These are phyloP conservation scores for Drosophila tripunctata DNA, from an alignment of 2,888 invertebrate genomes.

Conservation along the genomic window DNA sequence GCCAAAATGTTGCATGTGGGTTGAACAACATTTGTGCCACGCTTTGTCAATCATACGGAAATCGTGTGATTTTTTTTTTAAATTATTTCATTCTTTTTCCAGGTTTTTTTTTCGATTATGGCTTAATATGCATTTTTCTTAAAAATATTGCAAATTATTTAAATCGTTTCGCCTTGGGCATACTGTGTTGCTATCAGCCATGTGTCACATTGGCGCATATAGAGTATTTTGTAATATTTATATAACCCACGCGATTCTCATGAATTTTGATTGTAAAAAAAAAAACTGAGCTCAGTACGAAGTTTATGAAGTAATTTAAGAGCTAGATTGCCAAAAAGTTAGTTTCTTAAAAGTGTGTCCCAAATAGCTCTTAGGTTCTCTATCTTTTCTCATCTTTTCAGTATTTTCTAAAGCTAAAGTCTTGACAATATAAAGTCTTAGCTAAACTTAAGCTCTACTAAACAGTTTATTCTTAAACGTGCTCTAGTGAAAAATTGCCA, in stretches of 20 bases:
- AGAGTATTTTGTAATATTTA: constrained; percentile 6
- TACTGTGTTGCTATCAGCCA: constrained; percentile 4
- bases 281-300: background rate
- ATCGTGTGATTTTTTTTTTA: constrained; percentile 36
- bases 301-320: no score
- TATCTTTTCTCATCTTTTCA: no score
- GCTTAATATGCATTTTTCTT: constrained; percentile 13
- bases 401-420: no score
- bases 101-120: background rate
- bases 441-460: no score
- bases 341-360: no score
- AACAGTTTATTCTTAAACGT: no score
- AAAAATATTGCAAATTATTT: background rate
- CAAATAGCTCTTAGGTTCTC: no score
- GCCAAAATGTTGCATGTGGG: constrained; percentile 44
- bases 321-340: background rate
- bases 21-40: constrained; percentile 25
- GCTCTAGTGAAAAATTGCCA: no score
- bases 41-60: constrained; percentile 57
- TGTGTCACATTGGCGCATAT: constrained; percentile 3
- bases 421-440: no score
- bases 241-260: constrained; percentile 13
- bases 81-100: constrained; percentile 11
- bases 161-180: constrained; percentile 33
- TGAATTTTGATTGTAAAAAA: background rate